phyloP scores from a whole-genome alignment of 1,140 invertebrate species.

The Lepidurus arcticus region DNA sequence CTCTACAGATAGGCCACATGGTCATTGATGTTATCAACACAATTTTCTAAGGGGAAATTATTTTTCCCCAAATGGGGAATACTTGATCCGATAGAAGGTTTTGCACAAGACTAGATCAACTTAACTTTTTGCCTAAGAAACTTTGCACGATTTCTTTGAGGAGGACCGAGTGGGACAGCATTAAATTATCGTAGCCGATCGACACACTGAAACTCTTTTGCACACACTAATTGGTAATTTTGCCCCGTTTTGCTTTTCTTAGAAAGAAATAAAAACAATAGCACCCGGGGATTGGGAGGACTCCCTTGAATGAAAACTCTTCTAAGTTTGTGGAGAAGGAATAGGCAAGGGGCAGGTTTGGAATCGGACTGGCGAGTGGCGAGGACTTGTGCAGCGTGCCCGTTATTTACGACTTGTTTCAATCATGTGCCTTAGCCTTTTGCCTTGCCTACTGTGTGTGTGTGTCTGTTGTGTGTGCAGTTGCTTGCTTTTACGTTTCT shows the following conservation, averaged over 20 bases:
- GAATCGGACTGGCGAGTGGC: conserved; percentile 15
- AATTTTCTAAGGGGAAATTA: not conserved
- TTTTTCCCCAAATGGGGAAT: not conserved
- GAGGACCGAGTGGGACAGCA: too few species aligned
- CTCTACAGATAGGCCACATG: not conserved
- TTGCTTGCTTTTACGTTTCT: conserved; percentile 15
- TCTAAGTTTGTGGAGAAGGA: not conserved
- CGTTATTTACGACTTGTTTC: conserved; percentile 22
- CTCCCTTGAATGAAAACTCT: not conserved
- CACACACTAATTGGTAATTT: not conserved
- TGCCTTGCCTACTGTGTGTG: conserved; percentile 10
- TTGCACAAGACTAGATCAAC: too few species aligned
- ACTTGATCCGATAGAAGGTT: too few species aligned
- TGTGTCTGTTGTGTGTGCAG: not conserved
- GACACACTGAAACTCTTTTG: too few species aligned
- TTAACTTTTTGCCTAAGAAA: too few species aligned
- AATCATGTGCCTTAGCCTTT: conserved; percentile 18
- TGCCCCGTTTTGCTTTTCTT: not conserved
- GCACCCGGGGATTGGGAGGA: not conserved
- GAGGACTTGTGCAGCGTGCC: conserved; percentile 15
- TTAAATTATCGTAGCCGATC: too few species aligned
- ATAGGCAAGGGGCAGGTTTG: not conserved
- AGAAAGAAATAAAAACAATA: too few species aligned
- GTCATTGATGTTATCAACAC: not conserved
- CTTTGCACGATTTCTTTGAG: too few species aligned